Conservation (phyloP, 2,797 vertebrate genomes). For the Danio kyathit region DNA sequence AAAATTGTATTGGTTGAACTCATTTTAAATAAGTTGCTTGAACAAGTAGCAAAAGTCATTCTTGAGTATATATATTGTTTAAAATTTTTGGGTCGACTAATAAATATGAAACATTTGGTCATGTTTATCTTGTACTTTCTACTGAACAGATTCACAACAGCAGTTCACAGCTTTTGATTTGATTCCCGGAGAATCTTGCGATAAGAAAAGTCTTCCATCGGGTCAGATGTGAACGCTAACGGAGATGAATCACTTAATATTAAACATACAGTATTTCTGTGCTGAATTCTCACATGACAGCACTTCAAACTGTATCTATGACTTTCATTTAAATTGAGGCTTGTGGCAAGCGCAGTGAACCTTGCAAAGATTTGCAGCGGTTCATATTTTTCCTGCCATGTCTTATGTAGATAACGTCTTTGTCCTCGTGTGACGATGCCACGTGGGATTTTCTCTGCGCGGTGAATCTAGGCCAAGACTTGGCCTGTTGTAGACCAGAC, state of each 20-base stretch:
- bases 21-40: too few species aligned
- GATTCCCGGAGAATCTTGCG: too few species aligned
- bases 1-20: too few species aligned
- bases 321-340: conserved; percentile 9
- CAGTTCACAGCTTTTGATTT: neutral
- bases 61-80: too few species aligned
- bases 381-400: conserved; percentile 36
- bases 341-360: neutral
- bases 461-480: conserved; percentile 49
- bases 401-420: conserved; percentile 27
- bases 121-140: neutral
- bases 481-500: conserved; percentile 7
- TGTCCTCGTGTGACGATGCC: conserved; percentile 28
- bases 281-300: conserved; percentile 2
- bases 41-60: too few species aligned
- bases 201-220: neutral
- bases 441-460: conserved; percentile 23
- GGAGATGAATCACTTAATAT: neutral
- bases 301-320: neutral
- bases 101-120: neutral
- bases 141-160: neutral
- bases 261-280: neutral
- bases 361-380: conserved; percentile 5
- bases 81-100: too few species aligned
- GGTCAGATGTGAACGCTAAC: conserved; percentile 4